Base-by-base conservation (phyloP, 1,140 invertebrate genomes). In the Philotrypesis tridentata region DNA sequence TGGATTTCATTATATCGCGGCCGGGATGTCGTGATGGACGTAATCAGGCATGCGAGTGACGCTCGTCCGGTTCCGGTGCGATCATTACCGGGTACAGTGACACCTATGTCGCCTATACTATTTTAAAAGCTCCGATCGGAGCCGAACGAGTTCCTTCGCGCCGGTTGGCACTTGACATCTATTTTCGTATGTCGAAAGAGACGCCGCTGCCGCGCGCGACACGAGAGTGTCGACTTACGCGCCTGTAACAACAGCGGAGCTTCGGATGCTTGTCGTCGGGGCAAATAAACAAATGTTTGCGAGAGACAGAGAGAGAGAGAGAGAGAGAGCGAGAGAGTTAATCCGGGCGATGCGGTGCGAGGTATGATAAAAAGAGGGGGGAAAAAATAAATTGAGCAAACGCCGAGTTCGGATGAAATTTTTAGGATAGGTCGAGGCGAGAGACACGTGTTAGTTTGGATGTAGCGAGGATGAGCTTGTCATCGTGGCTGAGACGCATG, bases 191-290 rank as follows among this genome's bases (percentile, higher is more conserved):
- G 48, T 17, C 4, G 33, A 37, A 37, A n/a, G 7, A 55, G 5
- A 55, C 65, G 25, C 31, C 31, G 33, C n/a, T n/a, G n/a, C n/a
- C n/a, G n/a, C n/a, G n/a, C n/a, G n/a, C n/a, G n/a, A n/a, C n/a
- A n/a, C n/a, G n/a, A n/a, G n/a, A 72, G 70, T 72, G 70, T 72
- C 70, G 37, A 72, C 70, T 72, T 72, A 72, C 70, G 21, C 37
- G 21, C 40, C 23, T 12, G n/a, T 27, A 72, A 17, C 61, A 55
- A 55, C 48, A 48, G 43, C 43, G 2, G 48, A 17, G 2, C 21
- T 21, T n/a, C 6, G 21, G 17, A n/a, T 55, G 48, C 48, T 55
- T 55, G 67, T 2, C 67, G 67, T 3, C 29, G 7, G 21, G 31
- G 27, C 27, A 65, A 65, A 65, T 65, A 65, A 65, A 29, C 25